Percentiles rank a stretch among this genome's conserved stretches.
phyloP scores from a whole-genome alignment of 2,113 vertebrate species.

The Chlorocebus sabaeus region DNA sequence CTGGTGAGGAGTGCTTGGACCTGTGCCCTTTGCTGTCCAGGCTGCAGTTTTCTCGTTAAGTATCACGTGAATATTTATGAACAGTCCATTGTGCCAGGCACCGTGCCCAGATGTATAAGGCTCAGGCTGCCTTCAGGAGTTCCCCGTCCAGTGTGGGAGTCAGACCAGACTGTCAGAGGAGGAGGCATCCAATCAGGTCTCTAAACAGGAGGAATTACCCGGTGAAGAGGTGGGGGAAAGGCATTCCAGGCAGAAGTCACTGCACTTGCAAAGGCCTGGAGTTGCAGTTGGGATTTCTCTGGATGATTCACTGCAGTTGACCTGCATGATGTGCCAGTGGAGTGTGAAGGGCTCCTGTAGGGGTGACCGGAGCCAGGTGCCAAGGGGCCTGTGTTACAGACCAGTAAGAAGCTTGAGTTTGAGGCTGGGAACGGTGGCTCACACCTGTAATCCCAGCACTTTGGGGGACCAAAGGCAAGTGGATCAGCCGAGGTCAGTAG shows the following conservation, averaged over 20 bases:
- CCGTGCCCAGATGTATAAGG: neutral
- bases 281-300: neutral
- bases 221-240: rapidly evolving
- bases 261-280: rapidly evolving
- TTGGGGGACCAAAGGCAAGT: no score
- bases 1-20: no score
- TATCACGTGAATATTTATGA: neutral
- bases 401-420: neutral
- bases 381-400: neutral
- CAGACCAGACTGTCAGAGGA: neutral
- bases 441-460: no score
- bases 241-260: neutral
- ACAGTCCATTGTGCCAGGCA: neutral
- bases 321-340: rapidly evolving
- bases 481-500: no score
- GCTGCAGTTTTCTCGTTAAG: neutral
- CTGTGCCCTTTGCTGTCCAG: neutral
- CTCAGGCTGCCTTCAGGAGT: neutral
- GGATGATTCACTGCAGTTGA: rapidly evolving
- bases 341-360: no score
- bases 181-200: neutral
- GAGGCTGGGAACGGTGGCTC: no score
- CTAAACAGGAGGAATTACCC: neutral
- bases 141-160: no score
- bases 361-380: neutral